These are phyloP conservation scores for Cordilura impudica DNA, from an alignment of 2,888 invertebrate genomes.

Conservation along the genomic window DNA sequence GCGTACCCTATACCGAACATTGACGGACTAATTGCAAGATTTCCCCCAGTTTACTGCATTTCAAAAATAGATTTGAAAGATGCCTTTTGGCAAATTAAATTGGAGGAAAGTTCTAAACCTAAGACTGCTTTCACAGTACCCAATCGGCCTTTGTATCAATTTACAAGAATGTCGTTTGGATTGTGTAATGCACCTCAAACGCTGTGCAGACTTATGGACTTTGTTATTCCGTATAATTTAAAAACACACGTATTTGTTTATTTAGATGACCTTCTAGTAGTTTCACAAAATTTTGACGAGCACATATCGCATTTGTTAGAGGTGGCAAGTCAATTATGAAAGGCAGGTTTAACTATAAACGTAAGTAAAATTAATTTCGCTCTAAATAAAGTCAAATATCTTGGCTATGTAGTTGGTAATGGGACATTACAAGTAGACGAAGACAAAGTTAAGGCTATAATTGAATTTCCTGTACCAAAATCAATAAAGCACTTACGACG, in stretches of 20 bases:
- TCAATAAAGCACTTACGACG: not conserved
- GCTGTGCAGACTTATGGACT: too few species aligned
- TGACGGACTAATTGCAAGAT: too few species aligned
- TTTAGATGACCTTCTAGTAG: too few species aligned
- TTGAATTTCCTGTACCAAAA: not conserved
- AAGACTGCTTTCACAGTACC: too few species aligned
- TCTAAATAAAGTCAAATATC: conserved; percentile 1
- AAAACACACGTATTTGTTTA: not conserved
- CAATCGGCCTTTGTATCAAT: too few species aligned
- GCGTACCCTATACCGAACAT: too few species aligned
- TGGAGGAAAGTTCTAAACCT: too few species aligned
- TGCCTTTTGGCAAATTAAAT: too few species aligned
- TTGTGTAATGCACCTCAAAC: too few species aligned
- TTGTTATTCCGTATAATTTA: not conserved
- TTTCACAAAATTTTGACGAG: not conserved
- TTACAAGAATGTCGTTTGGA: too few species aligned
- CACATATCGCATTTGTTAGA: not conserved
- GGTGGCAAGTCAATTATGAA: not conserved
- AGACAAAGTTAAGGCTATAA: not conserved
- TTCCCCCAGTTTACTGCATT: too few species aligned
- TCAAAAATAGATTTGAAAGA: too few species aligned
- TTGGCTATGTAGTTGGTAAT: not conserved
- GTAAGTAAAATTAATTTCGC: not conserved
- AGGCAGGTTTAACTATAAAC: not conserved
- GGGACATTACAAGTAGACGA: not conserved